Evolutionary conservation across 2,113 vertebrate species (phyloP), one percentile per base, ranked within the genome.

Genomic region (Tupaia tana): DNA sequence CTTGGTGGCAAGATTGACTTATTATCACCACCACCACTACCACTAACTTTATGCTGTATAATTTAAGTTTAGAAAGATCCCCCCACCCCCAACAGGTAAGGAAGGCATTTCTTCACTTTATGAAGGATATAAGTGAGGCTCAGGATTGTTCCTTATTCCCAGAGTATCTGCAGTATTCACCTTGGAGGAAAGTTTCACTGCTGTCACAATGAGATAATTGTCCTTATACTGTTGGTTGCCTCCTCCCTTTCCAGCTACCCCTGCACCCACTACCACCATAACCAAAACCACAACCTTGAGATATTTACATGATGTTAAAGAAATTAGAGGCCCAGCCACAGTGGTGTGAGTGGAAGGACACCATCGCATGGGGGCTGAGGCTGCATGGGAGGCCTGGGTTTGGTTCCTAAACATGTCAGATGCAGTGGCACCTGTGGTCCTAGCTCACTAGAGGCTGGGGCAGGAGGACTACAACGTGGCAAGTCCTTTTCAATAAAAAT

Each of bases 61-160:
- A n/a, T 29, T 20, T 89, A 52, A 71, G 56, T 92, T 70, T 70
- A 58, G 54, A 85, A 77, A 75, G 31, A 59, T 15, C 54, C 63
- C 13, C 20, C 6, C 3, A n/a, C 3, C 3, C 54, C 2, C 18
- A 71, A 9, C 15, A 73, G 11, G 4, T 43, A 89, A 66, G 16
- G 93, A 66, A 34, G 67, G 18, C 31, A 89, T 91, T 89, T 82
- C 70, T 86, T 27, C 5, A 29, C 43, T 61, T 70, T 43, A 58
- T 63, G 31, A 95, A 77, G 54, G 52, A 71, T 80, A 27, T 67
- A 92, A 95, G 34, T 66, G 61, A 75, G 78, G 64, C 70, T 86
- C 7, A 25, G 27, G 7, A 19, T 78, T 96, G 74, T 93, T 74
- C 27, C n/a, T 90, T 90, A 67, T 75, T 80, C 54, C 27, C n/a